These are phyloP conservation scores for Trichonephila clavata DNA, from an alignment of 1,140 invertebrate species.

Conservation along the genomic window DNA sequence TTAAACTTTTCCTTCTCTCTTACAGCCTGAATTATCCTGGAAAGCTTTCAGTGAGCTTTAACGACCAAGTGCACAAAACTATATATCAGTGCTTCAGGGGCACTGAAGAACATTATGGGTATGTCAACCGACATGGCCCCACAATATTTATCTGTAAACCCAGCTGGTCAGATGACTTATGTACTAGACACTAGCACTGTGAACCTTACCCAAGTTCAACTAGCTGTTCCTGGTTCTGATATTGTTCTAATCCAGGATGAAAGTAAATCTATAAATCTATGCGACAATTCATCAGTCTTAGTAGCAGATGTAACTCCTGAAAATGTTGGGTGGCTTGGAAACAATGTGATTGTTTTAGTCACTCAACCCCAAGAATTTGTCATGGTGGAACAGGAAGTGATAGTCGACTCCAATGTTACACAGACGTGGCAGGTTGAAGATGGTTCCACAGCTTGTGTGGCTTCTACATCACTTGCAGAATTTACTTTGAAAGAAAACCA, in stretches of 20 bases:
- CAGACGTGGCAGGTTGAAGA: constrained; percentile 40
- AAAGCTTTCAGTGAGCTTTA: not conserved
- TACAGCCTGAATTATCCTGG: not conserved
- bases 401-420: constrained; percentile 62
- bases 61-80: not conserved
- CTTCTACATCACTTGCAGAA: not conserved
- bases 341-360: constrained; percentile 71
- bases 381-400: constrained; percentile 67
- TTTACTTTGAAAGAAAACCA: not conserved
- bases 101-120: constrained; percentile 62
- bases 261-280: constrained; percentile 45
- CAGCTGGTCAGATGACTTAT: constrained; percentile 71
- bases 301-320: constrained; percentile 58
- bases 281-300: constrained; percentile 50
- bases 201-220: constrained; percentile 60
- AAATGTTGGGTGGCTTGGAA: constrained; percentile 63
- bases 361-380: constrained; percentile 72
- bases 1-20: not conserved
- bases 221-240: constrained; percentile 72
- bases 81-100: not conserved
- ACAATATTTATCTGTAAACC: constrained; percentile 61
- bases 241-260: constrained; percentile 69
- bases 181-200: constrained; percentile 63
- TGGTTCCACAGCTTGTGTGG: not conserved
- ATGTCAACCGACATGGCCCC: constrained; percentile 76